Conservation (phyloP, 2,113 vertebrate species). For the Halcyon malimbica region DNA sequence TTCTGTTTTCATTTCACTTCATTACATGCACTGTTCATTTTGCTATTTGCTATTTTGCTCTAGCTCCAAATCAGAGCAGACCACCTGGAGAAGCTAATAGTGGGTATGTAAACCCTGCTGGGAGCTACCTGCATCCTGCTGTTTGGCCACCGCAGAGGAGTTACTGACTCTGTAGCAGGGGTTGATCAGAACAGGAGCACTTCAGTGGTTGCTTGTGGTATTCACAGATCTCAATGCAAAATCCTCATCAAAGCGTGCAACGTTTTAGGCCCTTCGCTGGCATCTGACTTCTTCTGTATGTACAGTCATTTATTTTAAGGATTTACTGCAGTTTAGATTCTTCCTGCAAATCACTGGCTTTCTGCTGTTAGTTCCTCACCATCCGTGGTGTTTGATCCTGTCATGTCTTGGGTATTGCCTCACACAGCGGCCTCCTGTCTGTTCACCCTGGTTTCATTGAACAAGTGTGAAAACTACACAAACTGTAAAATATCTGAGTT, state of each 20-base stretch:
- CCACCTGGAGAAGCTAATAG: background rate
- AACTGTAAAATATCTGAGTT: fast-evolving
- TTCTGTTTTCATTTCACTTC: background rate
- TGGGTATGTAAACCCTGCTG: background rate
- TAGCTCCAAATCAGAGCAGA: background rate
- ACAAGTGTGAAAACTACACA: fast-evolving
- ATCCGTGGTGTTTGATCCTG: background rate
- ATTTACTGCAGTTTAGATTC: background rate
- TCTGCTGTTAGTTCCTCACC: background rate
- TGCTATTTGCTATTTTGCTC: background rate
- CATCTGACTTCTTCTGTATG: background rate
- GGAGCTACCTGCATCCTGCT: background rate
- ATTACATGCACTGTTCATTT: background rate
- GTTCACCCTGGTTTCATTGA: background rate
- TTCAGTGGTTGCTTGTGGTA: background rate
- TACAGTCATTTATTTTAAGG: background rate
- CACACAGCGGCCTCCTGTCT: background rate
- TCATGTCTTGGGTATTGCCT: background rate
- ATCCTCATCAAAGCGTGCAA: background rate
- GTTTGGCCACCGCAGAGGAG: background rate
- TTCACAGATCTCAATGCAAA: background rate
- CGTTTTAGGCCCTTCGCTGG: background rate
- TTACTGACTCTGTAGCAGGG: background rate
- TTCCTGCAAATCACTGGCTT: background rate
- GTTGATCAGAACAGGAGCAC: background rate